Evolutionary conservation across 2,113 vertebrate species (phyloP).

Genomic region (Burhinus bistriatus): DNA sequence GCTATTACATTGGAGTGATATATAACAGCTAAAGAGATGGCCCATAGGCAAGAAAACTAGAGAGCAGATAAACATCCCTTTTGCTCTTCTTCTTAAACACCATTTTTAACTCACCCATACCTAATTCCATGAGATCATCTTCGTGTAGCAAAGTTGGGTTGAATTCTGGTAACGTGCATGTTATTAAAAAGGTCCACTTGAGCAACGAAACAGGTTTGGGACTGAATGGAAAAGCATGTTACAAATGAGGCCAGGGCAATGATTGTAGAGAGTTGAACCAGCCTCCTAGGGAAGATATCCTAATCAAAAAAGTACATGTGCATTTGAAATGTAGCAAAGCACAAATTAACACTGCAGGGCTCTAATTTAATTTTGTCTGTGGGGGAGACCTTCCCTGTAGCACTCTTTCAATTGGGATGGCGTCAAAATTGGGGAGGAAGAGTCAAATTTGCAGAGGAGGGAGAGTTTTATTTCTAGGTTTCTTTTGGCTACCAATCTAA

Average conservation of each 20-base stretch:
- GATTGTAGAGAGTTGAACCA: neutral
- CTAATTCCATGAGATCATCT: neutral
- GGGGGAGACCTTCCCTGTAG: conserved; percentile 22
- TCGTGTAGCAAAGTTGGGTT: neutral
- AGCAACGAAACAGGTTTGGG: neutral
- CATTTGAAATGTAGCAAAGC: neutral
- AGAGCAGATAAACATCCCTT: neutral
- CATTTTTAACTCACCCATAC: neutral
- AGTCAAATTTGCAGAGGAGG: neutral
- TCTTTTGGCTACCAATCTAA: conserved; percentile 56
- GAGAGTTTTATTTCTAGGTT: conserved; percentile 10
- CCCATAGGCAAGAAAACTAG: neutral
- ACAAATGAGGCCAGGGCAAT: neutral
- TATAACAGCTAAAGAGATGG: neutral
- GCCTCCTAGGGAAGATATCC: conserved; percentile 6
- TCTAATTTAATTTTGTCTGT: conserved; percentile 35
- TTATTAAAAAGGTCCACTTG: neutral
- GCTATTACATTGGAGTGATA: neutral
- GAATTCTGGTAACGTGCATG: neutral
- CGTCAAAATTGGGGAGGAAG: neutral
- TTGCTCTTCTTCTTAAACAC: neutral
- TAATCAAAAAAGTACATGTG: conserved; percentile 13
- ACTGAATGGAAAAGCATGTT: neutral
- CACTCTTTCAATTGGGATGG: neutral
- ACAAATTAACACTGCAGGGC: conserved; percentile 13